Conservation (phyloP, 1,140 invertebrate genomes). For the Heliconius hewitsoni region DNA sequence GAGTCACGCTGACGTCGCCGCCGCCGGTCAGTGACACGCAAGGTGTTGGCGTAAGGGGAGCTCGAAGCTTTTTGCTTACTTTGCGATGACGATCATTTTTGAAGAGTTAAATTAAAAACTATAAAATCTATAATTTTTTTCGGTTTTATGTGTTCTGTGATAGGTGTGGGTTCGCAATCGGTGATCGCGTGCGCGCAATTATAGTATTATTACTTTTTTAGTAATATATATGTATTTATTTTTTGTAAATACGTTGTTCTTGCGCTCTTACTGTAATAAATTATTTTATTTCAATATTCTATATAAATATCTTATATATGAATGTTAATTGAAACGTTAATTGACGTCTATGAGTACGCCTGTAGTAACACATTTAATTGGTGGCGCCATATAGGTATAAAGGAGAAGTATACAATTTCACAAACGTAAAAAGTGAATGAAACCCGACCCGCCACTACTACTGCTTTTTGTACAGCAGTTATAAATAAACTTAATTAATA, state of each 20-base stretch:
- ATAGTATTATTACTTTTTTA: too few relatives aligned
- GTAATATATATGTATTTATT: too few relatives aligned
- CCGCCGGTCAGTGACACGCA: background rate
- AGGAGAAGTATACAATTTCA: background rate
- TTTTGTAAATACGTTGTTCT: too few relatives aligned
- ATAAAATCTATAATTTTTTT: background rate
- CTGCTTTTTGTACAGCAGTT: background rate
- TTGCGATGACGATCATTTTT: background rate
- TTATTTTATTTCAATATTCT: too few relatives aligned
- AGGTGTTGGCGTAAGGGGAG: background rate
- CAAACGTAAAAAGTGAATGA: background rate
- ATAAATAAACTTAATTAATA: constrained; percentile 11
- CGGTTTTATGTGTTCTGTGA: too few relatives aligned
- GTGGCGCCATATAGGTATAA: background rate
- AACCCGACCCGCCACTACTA: background rate
- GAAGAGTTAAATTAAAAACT: background rate
- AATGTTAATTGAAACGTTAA: too few relatives aligned
- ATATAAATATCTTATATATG: too few relatives aligned
- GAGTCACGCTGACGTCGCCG: background rate
- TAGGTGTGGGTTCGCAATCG: too few relatives aligned
- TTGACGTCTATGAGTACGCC: too few relatives aligned
- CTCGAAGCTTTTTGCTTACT: constrained; percentile 1
- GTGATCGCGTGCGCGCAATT: too few relatives aligned
- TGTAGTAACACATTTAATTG: background rate
- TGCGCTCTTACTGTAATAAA: too few relatives aligned